A percentile compares a stretch with the other conserved stretches of the same genome.
These are phyloP conservation scores for Onychostruthus taczanowskii DNA, from an alignment of 2,113 vertebrate species.

Conservation along the genomic window DNA sequence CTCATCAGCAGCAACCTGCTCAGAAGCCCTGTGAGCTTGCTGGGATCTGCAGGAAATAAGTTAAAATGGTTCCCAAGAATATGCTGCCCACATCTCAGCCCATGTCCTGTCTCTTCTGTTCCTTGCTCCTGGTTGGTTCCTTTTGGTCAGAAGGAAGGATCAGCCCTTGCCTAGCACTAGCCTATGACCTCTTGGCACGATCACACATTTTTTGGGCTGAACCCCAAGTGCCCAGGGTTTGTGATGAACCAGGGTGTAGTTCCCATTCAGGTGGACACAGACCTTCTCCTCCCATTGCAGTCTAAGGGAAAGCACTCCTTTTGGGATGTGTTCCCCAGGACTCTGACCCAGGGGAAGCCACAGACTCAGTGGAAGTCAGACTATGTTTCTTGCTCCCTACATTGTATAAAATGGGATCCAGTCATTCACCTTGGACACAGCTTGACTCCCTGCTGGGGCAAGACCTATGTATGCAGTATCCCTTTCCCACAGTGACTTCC, in stretches of 20 bases:
- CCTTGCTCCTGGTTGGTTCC: background rate
- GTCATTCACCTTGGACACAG: no score
- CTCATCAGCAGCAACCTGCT: background rate
- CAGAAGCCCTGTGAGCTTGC: background rate
- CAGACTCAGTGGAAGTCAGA: background rate
- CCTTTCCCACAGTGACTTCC: background rate
- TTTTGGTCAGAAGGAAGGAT: background rate
- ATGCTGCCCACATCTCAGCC: background rate
- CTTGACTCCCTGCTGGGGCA: background rate
- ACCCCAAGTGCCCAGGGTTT: accelerated
- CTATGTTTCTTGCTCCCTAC: background rate
- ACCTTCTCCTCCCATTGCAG: background rate
- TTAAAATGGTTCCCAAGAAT: background rate
- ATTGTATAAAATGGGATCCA: background rate
- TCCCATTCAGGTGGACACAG: background rate
- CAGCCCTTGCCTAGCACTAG: background rate
- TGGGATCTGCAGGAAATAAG: background rate
- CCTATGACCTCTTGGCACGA: background rate
- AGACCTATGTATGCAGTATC: background rate
- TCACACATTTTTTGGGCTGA: background rate
- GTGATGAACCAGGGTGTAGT: background rate
- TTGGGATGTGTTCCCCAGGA: background rate
- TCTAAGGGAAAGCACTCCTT: background rate
- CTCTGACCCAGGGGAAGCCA: background rate
- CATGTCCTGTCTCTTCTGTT: background rate